Evolutionary conservation across 2,113 vertebrate species (phyloP).

Genomic region (Calidris pygmaea): DNA sequence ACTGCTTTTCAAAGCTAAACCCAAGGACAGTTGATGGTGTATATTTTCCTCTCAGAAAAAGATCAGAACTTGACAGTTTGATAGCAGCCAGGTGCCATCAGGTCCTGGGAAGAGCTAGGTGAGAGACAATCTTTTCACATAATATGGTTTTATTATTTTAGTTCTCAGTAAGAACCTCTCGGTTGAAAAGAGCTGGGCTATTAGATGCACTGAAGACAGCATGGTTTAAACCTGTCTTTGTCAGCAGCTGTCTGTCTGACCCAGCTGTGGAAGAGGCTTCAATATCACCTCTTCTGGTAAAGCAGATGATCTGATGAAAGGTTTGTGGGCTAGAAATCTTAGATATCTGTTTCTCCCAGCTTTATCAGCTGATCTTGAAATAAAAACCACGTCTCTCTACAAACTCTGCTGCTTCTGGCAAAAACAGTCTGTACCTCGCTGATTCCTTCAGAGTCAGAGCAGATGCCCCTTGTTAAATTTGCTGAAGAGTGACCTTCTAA

Average conservation of each 20-base stretch:
- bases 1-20: not conserved
- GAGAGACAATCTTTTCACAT: not conserved
- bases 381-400: not conserved
- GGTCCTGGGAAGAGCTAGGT: not conserved
- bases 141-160: not conserved
- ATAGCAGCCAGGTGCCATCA: not conserved
- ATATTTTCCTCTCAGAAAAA: not conserved
- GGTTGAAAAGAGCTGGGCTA: not conserved
- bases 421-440: not conserved
- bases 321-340: not conserved
- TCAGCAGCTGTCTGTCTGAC: not conserved
- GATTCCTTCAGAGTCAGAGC: not conserved
- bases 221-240: not conserved
- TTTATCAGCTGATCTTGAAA: not conserved
- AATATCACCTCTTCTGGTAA: not conserved
- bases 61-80: not conserved
- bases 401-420: not conserved
- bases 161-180: not conserved
- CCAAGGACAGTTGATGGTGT: not conserved
- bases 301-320: not conserved
- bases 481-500: not conserved
- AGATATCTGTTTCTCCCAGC: not conserved
- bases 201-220: not conserved
- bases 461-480: not conserved
- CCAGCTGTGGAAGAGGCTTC: not conserved